Evolutionary conservation across 2,888 invertebrate genomes (phyloP).

Genomic region (Invenusta paracnida): DNA sequence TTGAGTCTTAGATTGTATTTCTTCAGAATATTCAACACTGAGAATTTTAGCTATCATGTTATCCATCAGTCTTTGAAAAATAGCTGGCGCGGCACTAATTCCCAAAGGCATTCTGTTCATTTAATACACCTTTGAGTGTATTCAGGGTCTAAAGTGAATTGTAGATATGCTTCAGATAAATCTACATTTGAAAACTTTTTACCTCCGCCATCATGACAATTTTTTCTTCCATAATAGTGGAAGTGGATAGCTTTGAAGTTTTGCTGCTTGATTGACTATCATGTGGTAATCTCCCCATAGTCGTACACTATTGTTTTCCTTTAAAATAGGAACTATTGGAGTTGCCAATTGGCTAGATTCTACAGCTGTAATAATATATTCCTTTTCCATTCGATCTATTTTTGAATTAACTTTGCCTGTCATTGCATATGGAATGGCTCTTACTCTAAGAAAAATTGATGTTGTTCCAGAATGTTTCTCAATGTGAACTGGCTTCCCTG

Average conservation of each 20-base stretch:
- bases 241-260: neutral
- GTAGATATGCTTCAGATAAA: constrained; percentile 21
- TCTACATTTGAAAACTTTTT: neutral
- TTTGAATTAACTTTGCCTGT: neutral
- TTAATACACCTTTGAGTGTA: neutral
- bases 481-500: constrained; percentile 1
- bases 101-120: constrained; percentile 4
- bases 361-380: neutral
- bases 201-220: neutral
- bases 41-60: neutral
- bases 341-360: constrained; percentile 11
- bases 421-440: constrained; percentile 14
- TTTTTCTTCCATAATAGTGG: neutral
- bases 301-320: neutral
- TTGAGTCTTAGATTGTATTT: neutral
- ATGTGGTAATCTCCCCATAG: neutral
- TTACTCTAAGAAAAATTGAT: neutral
- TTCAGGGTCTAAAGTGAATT: constrained; percentile 17
- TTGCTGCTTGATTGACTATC: neutral
- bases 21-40: neutral
- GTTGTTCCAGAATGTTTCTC: neutral
- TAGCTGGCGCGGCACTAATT: constrained; percentile 9
- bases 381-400: constrained; percentile 1
- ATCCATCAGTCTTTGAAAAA: constrained; percentile 30
- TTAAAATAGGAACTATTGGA: constrained; percentile 5